Percentiles rank a stretch among this genome's conserved stretches.
These are phyloP conservation scores for Cybosia mesomella DNA, from an alignment of 2,888 invertebrate genomes.

Conservation along the genomic window DNA sequence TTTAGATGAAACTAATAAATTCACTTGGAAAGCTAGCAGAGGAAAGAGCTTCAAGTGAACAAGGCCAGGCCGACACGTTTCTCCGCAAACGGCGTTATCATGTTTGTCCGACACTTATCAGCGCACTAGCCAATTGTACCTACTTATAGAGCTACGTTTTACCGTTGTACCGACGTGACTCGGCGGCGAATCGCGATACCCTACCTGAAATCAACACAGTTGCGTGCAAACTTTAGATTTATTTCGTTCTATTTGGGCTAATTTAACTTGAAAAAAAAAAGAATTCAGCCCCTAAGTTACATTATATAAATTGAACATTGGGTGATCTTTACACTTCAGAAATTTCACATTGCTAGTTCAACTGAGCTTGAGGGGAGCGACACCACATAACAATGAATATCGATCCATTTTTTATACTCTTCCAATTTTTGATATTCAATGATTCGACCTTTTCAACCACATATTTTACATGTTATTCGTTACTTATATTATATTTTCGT, in stretches of 20 bases:
- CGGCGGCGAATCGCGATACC: slow-evolving; percentile 45
- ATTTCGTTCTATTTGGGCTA: background rate
- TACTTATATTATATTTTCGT: background rate
- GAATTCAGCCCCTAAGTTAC: too few species aligned
- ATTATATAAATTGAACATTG: background rate
- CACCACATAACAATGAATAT: background rate
- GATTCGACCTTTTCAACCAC: background rate
- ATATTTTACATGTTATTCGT: background rate
- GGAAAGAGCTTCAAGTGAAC: slow-evolving; percentile 27
- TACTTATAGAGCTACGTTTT: slow-evolving; percentile 33
- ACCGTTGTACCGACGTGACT: slow-evolving; percentile 56
- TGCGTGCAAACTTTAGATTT: slow-evolving; percentile 4
- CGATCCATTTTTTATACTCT: background rate
- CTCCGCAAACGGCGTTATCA: slow-evolving; percentile 60
- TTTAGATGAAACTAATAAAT: background rate
- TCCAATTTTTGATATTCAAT: background rate
- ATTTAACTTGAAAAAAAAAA: background rate
- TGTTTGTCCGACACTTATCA: slow-evolving; percentile 68
- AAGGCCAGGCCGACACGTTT: slow-evolving; percentile 39
- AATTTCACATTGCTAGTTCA: background rate
- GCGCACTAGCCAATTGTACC: slow-evolving; percentile 46
- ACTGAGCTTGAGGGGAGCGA: too few species aligned
- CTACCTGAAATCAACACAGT: slow-evolving; percentile 45
- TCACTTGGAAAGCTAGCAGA: slow-evolving; percentile 4
- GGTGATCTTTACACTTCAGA: background rate